These are phyloP conservation scores for Oscheius onirici DNA, from an alignment of 2,888 invertebrate species.

Conservation along the genomic window DNA sequence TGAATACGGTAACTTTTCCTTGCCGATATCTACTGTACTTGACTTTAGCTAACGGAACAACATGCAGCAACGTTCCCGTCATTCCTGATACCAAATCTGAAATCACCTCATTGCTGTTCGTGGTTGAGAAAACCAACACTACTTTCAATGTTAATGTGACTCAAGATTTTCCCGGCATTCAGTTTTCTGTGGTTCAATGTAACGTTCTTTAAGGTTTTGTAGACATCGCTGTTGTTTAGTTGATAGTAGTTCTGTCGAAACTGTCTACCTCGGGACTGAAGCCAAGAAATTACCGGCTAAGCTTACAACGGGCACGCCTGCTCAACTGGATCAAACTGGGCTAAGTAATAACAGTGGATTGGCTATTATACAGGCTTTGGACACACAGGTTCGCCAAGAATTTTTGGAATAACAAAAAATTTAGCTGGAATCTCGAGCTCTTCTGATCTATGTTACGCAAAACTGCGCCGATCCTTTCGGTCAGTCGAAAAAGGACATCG, in stretches of 20 bases:
- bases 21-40: not conserved
- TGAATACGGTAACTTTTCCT: conserved; percentile 6
- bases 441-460: not conserved
- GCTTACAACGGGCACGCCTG: not conserved
- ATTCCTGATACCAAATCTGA: conserved; percentile 16
- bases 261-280: not conserved
- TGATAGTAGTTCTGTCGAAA: not conserved
- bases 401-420: not conserved
- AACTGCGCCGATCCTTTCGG: not conserved
- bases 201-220: not conserved
- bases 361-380: not conserved
- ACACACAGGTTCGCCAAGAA: not conserved
- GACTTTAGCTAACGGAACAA: not conserved
- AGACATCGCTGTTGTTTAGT: not conserved
- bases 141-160: not conserved
- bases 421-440: too few relatives aligned
- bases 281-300: not conserved
- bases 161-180: not conserved
- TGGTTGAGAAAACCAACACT: not conserved
- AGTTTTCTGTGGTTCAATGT: conserved; percentile 17
- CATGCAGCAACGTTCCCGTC: not conserved
- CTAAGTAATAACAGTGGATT: not conserved
- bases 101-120: conserved; percentile 10
- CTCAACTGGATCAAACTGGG: not conserved
- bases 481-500: not conserved